phyloP scores from a whole-genome alignment of 1,140 invertebrate genomes.

The Neodiprion virginianus region DNA sequence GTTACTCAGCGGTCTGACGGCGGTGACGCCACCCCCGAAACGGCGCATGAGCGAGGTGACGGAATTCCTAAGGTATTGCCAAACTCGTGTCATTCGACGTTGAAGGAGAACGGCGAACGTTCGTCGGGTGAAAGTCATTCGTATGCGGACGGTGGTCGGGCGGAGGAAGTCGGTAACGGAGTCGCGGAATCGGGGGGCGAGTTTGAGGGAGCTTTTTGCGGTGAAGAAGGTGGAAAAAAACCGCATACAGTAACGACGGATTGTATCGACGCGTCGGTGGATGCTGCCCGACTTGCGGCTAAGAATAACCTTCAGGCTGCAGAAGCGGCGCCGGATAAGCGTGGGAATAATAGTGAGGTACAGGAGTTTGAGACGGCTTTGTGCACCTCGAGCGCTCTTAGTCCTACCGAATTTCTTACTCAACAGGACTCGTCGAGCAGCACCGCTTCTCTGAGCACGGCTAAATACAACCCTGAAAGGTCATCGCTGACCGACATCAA shows the following conservation, averaged over 20 bases:
- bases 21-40: constrained; percentile 37
- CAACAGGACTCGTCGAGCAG: constrained; percentile 57
- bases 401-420: constrained; percentile 30
- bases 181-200: no score
- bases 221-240: no score
- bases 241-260: constrained; percentile 22
- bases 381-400: neutral
- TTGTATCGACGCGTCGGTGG: neutral
- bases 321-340: neutral
- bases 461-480: constrained; percentile 56
- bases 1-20: constrained; percentile 21
- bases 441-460: constrained; percentile 64
- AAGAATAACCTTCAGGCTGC: constrained; percentile 9
- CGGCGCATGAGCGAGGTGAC: constrained; percentile 32
- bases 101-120: neutral
- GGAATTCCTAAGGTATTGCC: neutral
- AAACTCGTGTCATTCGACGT: neutral
- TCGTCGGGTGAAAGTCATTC: neutral
- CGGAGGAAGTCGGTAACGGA: neutral
- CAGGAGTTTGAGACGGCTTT: constrained; percentile 2
- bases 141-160: neutral
- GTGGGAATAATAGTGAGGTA: constrained; percentile 12
- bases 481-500: constrained; percentile 50
- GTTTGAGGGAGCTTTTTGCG: no score
- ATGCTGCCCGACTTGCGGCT: constrained; percentile 15